Evolutionary conservation across 2,888 invertebrate genomes (phyloP).

Genomic region (Oithona nana): DNA sequence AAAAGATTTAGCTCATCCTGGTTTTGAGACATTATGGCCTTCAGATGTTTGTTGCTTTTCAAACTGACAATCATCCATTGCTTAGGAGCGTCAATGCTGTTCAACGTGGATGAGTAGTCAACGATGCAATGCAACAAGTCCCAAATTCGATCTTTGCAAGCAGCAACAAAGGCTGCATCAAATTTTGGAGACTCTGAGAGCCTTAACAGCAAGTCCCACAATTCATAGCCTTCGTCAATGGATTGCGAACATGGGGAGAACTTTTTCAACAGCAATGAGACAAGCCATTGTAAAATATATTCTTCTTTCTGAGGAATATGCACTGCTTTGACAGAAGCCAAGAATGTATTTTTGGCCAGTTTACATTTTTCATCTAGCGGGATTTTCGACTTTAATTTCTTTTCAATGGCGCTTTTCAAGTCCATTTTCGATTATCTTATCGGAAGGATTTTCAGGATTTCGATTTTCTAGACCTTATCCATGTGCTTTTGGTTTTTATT

Average conservation of each 20-base stretch:
- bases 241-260: background rate
- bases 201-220: background rate
- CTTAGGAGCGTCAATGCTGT: too few relatives aligned
- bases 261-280: background rate
- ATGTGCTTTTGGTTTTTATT: too few relatives aligned
- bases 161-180: background rate
- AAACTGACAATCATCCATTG: too few relatives aligned
- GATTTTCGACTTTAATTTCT: background rate
- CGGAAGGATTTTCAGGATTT: too few relatives aligned
- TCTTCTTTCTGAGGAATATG: background rate
- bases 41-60: too few relatives aligned
- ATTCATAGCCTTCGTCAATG: background rate
- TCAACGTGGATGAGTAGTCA: too few relatives aligned
- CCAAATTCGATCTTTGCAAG: background rate
- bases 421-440: too few relatives aligned
- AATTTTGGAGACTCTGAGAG: background rate
- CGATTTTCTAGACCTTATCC: too few relatives aligned
- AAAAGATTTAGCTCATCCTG: background rate
- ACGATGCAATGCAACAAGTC: background rate
- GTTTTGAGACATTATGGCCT: too few relatives aligned
- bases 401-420: background rate
- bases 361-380: background rate
- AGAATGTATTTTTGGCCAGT: background rate
- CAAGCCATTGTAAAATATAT: background rate
- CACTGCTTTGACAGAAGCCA: background rate